These are phyloP conservation scores for Neosilurus hyrtlii DNA, from an alignment of 2,797 vertebrate species.

Conservation along the genomic window DNA sequence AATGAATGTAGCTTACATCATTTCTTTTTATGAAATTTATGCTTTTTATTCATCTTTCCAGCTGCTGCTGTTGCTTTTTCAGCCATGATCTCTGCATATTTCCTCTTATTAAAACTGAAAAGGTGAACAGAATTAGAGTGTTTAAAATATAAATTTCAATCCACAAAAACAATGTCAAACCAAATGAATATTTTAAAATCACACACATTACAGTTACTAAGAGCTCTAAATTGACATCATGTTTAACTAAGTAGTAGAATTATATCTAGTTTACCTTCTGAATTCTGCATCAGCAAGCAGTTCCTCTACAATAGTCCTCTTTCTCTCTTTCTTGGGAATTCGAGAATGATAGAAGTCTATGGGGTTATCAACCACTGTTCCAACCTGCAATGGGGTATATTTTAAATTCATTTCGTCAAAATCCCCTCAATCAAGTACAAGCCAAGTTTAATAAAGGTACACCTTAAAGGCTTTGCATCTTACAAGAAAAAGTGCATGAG, in stretches of 20 bases:
- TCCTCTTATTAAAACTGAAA: slow-evolving; percentile 90
- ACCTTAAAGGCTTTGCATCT: not conserved
- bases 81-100: slow-evolving; percentile 84
- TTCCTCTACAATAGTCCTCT: slow-evolving; percentile 95
- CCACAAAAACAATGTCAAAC: too few relatives aligned
- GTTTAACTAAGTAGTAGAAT: not conserved
- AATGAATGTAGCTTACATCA: slow-evolving; percentile 32
- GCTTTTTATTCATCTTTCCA: slow-evolving; percentile 85
- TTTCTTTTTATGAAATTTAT: slow-evolving; percentile 81
- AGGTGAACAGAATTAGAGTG: slow-evolving; percentile 30
- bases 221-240: not conserved
- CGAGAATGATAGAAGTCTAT: slow-evolving; percentile 93
- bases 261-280: slow-evolving; percentile 79
- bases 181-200: not conserved
- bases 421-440: not conserved
- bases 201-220: not conserved
- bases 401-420: not conserved
- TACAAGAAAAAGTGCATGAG: not conserved
- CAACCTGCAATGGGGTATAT: slow-evolving; percentile 72
- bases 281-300: slow-evolving; percentile 91
- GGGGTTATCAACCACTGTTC: slow-evolving; percentile 87
- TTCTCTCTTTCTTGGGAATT: slow-evolving; percentile 90
- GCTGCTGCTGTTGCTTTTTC: slow-evolving; percentile 84
- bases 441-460: not conserved
- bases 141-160: not conserved